Conservation (phyloP, 1,140 invertebrate species). For the Drosophila truncata region DNA sequence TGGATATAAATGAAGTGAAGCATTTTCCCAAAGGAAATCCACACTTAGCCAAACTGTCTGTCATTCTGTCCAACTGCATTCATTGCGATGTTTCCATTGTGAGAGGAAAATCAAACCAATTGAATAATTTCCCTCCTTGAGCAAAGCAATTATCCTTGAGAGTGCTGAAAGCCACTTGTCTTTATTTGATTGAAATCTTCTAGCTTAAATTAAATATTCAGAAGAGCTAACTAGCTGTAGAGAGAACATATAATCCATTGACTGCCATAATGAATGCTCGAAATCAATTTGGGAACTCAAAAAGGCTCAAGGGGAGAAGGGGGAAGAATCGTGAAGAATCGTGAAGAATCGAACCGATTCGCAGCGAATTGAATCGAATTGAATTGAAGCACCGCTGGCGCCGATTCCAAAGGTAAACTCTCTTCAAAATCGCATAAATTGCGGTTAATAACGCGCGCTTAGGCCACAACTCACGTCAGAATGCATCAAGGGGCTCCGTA, state of each 20-base stretch:
- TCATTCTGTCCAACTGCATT: slow-evolving; percentile 5
- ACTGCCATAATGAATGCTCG: slow-evolving; percentile 19
- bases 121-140: neutral
- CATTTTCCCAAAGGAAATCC: slow-evolving; percentile 33
- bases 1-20: slow-evolving; percentile 23
- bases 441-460: slow-evolving; percentile 81
- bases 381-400: slow-evolving; percentile 38
- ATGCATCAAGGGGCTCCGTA: slow-evolving; percentile 78
- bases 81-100: slow-evolving; percentile 14
- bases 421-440: slow-evolving; percentile 82
- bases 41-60: slow-evolving; percentile 13
- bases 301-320: too few species aligned
- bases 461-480: slow-evolving; percentile 83
- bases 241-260: too few species aligned
- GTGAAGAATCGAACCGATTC: slow-evolving; percentile 8
- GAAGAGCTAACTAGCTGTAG: neutral
- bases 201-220: neutral
- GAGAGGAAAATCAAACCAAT: slow-evolving; percentile 17
- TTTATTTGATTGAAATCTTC: slow-evolving; percentile 1
- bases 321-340: too few species aligned
- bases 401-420: slow-evolving; percentile 37
- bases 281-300: slow-evolving; percentile 36
- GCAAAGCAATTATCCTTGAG: neutral
- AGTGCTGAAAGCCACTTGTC: slow-evolving; percentile 23
- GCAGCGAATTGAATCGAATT: slow-evolving; percentile 17